Base-by-base conservation (phyloP, 1,140 invertebrate genomes). In the Drosophila punjabiensis region DNA sequence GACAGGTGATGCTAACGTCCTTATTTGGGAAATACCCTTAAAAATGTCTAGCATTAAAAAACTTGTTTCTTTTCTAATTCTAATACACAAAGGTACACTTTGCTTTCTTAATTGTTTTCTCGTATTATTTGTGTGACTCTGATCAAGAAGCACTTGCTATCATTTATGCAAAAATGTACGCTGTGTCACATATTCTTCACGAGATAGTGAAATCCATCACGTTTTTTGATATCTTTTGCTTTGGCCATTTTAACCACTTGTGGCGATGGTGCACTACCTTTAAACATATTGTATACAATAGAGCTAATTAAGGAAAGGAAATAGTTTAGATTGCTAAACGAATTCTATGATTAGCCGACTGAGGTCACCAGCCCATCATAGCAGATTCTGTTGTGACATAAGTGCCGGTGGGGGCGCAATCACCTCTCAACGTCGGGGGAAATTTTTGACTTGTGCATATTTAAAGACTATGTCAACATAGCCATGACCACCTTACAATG, bases 391-490 rank as follows among this genome's bases (percentile, higher is more conserved):
- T 88, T 88, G 74, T 81, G 84, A 81, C 84, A 87, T 75, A 70
- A 48, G 52, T 43, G 62, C 32, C 59, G 32, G 35, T 20, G 63
- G 20, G 33, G 33, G 77, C 70, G 45, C 52, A 79, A 64, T 76
- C 76, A 79, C 78, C 81, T 70, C 79, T 69, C 64, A 41, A 39
- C 64, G 41, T 32, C 41, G 39, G 11, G 11, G 32, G 28, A 75
- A 43, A 73, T 58, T 58, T 62, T 59, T 68, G 48, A 75, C 58
- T 45, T 45, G 62, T 79, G 76, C 66, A 79, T 83, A 83, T 88
- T 88, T 88, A 69, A 88, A 88, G 83, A 69, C 77, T 84, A 70
- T 70, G 85, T 89, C 81, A 87, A 75, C 71, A 76, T 55, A 86
- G 74, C 85, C 78, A 64, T 84, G 81, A 84, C 81, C 78, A 87